Conservation (phyloP, 2,113 vertebrate species). For the Serinus canaria region DNA sequence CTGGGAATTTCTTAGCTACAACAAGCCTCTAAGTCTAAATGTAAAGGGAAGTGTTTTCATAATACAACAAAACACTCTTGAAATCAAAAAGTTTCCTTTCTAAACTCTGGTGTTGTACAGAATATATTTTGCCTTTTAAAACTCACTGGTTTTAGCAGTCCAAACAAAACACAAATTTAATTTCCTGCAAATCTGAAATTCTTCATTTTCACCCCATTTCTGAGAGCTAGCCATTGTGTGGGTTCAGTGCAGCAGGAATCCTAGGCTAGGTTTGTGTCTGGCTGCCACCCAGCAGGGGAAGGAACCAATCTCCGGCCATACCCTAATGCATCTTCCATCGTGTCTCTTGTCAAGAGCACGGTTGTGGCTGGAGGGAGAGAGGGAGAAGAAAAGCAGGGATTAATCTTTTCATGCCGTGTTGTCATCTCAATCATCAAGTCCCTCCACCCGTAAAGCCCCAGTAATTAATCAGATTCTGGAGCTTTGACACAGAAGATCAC, state of each 20-base stretch:
- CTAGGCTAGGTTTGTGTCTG: neutral
- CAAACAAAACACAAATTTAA: neutral
- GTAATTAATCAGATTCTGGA: conserved; percentile 24
- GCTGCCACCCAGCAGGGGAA: neutral
- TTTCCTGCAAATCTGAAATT: neutral
- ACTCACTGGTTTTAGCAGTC: neutral
- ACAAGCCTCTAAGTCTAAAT: neutral
- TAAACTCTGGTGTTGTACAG: neutral
- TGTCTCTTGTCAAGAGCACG: conserved; percentile 19
- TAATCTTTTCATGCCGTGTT: neutral
- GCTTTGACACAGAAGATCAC: neutral
- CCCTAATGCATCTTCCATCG: conserved; percentile 34
- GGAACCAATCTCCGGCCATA: neutral
- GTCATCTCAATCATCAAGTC: neutral
- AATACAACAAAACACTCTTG: accelerated
- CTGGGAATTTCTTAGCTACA: conserved; percentile 15
- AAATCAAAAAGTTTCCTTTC: neutral
- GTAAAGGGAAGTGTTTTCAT: neutral
- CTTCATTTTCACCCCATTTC: neutral
- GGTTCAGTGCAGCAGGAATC: neutral
- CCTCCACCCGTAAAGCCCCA: neutral
- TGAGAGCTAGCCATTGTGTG: neutral
- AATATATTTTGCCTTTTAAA: neutral
- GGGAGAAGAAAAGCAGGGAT: neutral
- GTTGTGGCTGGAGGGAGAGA: neutral